Evolutionary conservation across 1,140 invertebrate genomes (phyloP), one percentile per base, ranked within the genome.

Genomic region (Nylanderia fulva): DNA sequence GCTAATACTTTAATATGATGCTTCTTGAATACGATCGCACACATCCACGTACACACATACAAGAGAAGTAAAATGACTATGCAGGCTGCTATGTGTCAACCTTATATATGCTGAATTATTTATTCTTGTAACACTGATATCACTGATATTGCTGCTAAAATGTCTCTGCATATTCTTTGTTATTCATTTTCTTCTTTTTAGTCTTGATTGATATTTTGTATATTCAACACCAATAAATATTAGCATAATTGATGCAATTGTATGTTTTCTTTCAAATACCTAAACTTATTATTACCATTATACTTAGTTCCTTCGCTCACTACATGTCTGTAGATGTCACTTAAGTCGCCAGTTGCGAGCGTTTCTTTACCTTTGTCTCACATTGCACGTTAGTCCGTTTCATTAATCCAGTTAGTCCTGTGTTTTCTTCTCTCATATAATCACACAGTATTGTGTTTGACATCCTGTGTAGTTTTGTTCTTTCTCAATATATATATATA

Each of bases 141-240:
- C 1, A 29, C n/a, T n/a, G n/a, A n/a, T n/a, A n/a, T 29, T 52
- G 15, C 9, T 7, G 11, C 13, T 18, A 15, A 58, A 60, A 69
- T 18, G 8, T 39, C n/a, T 21, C 4, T 18, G 2, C 13, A 21
- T 56, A 39, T 33, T 71, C 2, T 29, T 33, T 39, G 13, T 54
- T 66, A 52, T 66, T 24, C 5, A 58, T 18, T 48, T 0, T 48
- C 45, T 48, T 18, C 15, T 48, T 45, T 48, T 45, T 45, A 45
- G 0, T 48, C 45, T 48, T 1, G 15, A 13, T 15, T 39, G 42
- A 36, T 36, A 0, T 56, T 24, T 69, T 58, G 0, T 82, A 24
- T 82, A 24, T 42, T 39, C 8, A 56, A 39, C 0, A 58, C 6
- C 5, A 82, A 82, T 80, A 82, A 71, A 82, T 82, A 48, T 48